Percentiles rank a stretch among this genome's conserved stretches.
phyloP scores from a whole-genome alignment of 1,140 invertebrate species.

The Drosophila bocki region DNA sequence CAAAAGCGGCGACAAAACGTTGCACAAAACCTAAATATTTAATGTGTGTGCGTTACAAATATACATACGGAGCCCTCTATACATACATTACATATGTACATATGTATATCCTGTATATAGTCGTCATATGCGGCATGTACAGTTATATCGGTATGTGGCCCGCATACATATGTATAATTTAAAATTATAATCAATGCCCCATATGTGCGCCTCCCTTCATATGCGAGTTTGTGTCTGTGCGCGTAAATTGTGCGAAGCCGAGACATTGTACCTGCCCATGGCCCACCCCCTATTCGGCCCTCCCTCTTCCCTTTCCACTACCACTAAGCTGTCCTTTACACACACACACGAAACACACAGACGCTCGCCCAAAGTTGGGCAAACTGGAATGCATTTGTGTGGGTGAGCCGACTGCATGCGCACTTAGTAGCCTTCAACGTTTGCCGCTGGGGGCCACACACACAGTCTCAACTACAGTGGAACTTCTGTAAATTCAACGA shows the following conservation, averaged over 20 bases:
- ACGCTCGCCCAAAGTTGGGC: slow-evolving; percentile 46
- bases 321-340: slow-evolving; percentile 67
- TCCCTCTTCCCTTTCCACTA: neutral
- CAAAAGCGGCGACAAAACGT: slow-evolving; percentile 63
- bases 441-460: slow-evolving; percentile 56
- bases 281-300: slow-evolving; percentile 2
- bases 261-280: slow-evolving; percentile 72
- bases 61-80: slow-evolving; percentile 9
- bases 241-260: slow-evolving; percentile 73
- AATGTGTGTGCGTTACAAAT: slow-evolving; percentile 47
- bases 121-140: slow-evolving; percentile 52
- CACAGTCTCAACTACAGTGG: slow-evolving; percentile 21
- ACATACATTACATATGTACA: slow-evolving; percentile 14
- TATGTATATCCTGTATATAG: slow-evolving; percentile 35
- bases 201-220: slow-evolving; percentile 60
- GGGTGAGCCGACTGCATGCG: slow-evolving; percentile 73
- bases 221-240: slow-evolving; percentile 48
- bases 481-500: slow-evolving; percentile 3
- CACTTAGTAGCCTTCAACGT: slow-evolving; percentile 81
- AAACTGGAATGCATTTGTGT: slow-evolving; percentile 66
- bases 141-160: slow-evolving; percentile 40
- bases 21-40: slow-evolving; percentile 78
- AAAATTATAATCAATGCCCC: slow-evolving; percentile 81
- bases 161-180: slow-evolving; percentile 68
- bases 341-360: slow-evolving; percentile 4